phyloP scores from a whole-genome alignment of 2,113 vertebrate species.

The Helogale parvula region DNA sequence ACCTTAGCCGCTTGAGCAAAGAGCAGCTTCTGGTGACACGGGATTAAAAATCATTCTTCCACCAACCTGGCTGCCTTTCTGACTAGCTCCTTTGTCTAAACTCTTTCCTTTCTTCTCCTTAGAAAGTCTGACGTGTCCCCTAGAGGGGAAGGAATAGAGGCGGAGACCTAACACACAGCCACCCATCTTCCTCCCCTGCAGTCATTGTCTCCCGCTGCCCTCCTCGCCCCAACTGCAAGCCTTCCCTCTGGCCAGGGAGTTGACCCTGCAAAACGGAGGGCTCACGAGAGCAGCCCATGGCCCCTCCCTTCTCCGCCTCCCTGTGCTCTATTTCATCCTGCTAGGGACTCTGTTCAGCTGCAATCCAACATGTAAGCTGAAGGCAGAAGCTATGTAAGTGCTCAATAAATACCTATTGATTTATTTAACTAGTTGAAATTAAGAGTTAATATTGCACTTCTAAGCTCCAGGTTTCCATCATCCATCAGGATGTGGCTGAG shows the following conservation, averaged over 20 bases:
- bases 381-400: background rate
- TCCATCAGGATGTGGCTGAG: background rate
- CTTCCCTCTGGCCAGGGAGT: background rate
- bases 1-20: constrained; percentile 30
- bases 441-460: background rate
- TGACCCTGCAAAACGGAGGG: background rate
- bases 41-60: background rate
- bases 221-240: background rate
- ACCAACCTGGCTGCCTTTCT: background rate
- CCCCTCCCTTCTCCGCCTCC: background rate
- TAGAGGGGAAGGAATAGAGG: background rate
- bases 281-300: background rate
- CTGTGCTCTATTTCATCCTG: background rate
- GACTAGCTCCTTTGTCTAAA: background rate
- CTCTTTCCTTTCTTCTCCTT: background rate
- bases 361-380: background rate
- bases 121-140: background rate
- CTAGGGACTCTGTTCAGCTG: background rate
- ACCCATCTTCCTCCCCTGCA: background rate
- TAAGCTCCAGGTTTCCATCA: background rate
- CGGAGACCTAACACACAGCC: background rate
- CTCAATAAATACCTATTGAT: background rate
- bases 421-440: background rate
- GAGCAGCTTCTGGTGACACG: background rate
- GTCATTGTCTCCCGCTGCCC: background rate